These are phyloP conservation scores for Mechanitis messenoides DNA, from an alignment of 2,888 invertebrate species.

Conservation along the genomic window DNA sequence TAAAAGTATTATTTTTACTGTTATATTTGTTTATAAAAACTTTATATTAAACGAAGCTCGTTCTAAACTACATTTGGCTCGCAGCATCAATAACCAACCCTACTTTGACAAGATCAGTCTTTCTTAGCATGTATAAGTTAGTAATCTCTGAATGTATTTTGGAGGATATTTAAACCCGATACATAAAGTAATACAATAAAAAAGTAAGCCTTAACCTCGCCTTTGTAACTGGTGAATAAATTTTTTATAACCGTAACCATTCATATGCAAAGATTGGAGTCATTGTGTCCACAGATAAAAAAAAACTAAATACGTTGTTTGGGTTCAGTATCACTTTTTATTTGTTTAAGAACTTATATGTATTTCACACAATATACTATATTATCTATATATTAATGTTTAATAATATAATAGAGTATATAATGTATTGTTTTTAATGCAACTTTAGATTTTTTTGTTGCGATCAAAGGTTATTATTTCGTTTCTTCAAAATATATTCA, in stretches of 20 bases:
- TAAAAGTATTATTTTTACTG: no score
- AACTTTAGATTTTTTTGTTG: no score
- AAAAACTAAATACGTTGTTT: not conserved
- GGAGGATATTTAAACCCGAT: slow-evolving; percentile 4
- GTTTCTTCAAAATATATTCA: no score
- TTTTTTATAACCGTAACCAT: slow-evolving; percentile 26
- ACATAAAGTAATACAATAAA: slow-evolving; percentile 11
- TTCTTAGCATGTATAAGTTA: not conserved
- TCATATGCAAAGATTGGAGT: slow-evolving; percentile 31
- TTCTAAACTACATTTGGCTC: no score
- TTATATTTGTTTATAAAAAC: no score
- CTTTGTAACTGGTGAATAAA: slow-evolving; percentile 25
- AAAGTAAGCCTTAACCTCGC: slow-evolving; percentile 17
- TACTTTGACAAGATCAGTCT: not conserved
- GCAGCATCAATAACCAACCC: no score
- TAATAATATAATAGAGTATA: no score
- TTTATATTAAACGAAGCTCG: no score
- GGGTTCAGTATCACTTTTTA: slow-evolving; percentile 6
- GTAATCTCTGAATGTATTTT: slow-evolving; percentile 3
- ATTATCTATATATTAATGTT: no score
- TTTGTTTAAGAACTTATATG: not conserved
- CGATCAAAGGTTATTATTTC: no score
- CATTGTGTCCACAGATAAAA: slow-evolving; percentile 23
- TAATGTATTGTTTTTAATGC: no score
- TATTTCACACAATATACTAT: not conserved